Conservation (phyloP, 2,888 invertebrate species). For the Mystacides longicornis region DNA sequence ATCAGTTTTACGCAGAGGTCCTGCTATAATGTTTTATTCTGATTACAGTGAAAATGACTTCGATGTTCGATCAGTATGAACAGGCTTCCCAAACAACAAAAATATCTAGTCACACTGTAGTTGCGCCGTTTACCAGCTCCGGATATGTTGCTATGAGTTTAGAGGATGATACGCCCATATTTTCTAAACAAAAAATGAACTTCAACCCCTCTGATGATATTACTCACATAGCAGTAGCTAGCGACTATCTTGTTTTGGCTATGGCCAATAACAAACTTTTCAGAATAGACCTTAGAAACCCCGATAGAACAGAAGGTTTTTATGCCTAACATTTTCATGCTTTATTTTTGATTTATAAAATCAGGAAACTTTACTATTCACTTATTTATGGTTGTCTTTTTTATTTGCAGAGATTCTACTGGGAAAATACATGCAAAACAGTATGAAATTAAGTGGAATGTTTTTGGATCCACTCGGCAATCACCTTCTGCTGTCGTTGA, state of each 20-base stretch:
- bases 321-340: not conserved
- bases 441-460: conserved; percentile 56
- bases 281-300: conserved; percentile 72
- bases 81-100: conserved; percentile 55
- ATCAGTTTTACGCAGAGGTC: too few species aligned
- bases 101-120: conserved; percentile 35
- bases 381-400: not conserved
- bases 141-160: conserved; percentile 50
- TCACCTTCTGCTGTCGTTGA: conserved; percentile 72
- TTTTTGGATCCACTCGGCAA: conserved; percentile 83
- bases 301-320: conserved; percentile 70
- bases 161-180: conserved; percentile 76
- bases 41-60: conserved; percentile 67
- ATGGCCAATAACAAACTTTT: conserved; percentile 77
- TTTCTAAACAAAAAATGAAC: conserved; percentile 75
- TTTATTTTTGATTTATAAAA: not conserved
- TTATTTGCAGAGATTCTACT: conserved; percentile 62
- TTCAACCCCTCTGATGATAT: conserved; percentile 73
- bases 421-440: conserved; percentile 53
- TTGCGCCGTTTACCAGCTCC: conserved; percentile 41
- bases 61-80: conserved; percentile 79
- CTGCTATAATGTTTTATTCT: too few species aligned
- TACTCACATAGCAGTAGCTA: conserved; percentile 72
- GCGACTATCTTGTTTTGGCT: conserved; percentile 74
- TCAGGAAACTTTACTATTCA: not conserved